Evolutionary conservation across 92 coral and sea anemone genomes (phyloP).

Genomic region (Epizoanthus ramosus): DNA sequence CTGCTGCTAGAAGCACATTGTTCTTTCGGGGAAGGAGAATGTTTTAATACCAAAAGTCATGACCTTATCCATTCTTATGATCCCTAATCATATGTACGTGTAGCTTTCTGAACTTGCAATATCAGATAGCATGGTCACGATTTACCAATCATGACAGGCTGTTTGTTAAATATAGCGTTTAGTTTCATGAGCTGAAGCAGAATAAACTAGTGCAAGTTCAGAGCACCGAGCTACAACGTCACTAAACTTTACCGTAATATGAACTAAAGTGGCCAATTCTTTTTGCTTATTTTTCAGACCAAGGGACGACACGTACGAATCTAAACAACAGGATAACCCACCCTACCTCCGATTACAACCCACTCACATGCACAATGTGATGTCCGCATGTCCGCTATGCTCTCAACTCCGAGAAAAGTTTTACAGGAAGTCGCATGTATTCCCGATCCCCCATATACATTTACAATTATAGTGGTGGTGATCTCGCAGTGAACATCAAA

Average conservation of each 20-base stretch:
- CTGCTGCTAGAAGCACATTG: background rate
- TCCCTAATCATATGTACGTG: slow-evolving; percentile 31
- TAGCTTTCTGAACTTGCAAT: background rate
- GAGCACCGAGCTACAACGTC: background rate
- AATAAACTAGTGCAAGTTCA: background rate
- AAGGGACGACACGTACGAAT: background rate
- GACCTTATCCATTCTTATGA: slow-evolving; percentile 14
- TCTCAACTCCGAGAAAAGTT: slow-evolving; percentile 14
- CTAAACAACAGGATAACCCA: background rate
- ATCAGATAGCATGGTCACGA: slow-evolving; percentile 43
- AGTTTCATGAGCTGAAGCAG: slow-evolving; percentile 31
- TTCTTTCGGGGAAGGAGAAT: background rate
- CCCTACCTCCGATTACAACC: background rate
- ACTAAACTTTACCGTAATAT: background rate
- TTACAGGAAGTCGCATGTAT: slow-evolving; percentile 25
- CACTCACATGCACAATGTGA: slow-evolving; percentile 15
- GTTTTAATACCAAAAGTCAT: slow-evolving; percentile 8
- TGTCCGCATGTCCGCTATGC: background rate
- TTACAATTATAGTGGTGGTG: background rate
- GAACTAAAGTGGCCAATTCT: background rate
- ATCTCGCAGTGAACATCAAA: background rate
- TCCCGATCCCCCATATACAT: background rate
- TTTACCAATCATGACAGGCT: slow-evolving; percentile 1
- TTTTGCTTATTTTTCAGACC: background rate
- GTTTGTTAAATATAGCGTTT: background rate